phyloP scores from a whole-genome alignment of 2,797 vertebrate species.

The Diplodus puntazzo region DNA sequence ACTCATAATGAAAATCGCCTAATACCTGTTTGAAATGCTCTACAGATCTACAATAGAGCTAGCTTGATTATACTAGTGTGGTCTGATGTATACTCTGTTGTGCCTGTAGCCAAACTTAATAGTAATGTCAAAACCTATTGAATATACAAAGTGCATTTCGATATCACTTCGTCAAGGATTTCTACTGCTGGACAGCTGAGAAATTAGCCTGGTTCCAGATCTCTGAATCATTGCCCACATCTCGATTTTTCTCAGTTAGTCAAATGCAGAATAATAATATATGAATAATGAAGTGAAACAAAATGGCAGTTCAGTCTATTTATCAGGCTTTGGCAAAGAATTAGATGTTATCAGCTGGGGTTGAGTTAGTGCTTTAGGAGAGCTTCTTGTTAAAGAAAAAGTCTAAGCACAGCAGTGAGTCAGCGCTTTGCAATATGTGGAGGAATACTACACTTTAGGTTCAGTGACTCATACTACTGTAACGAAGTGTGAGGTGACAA shows the following conservation, averaged over 20 bases:
- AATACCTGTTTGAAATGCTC: not conserved
- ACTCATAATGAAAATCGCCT: too few relatives aligned
- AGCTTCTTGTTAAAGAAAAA: conserved; percentile 36
- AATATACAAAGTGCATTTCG: conserved; percentile 10
- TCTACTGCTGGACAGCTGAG: not conserved
- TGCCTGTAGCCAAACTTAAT: conserved; percentile 3
- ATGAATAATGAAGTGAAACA: conserved; percentile 31
- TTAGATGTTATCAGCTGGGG: conserved; percentile 22
- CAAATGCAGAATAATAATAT: conserved; percentile 26
- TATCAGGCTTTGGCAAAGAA: conserved; percentile 25
- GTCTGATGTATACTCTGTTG: not conserved
- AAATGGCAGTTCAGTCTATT: conserved; percentile 33
- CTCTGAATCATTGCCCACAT: conserved; percentile 26
- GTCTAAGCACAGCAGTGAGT: conserved; percentile 43
- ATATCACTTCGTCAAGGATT: conserved; percentile 14
- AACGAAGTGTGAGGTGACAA: conserved; percentile 35
- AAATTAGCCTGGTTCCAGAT: conserved; percentile 23
- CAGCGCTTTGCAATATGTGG: conserved; percentile 41
- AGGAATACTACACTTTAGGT: conserved; percentile 34
- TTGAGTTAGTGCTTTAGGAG: conserved; percentile 23
- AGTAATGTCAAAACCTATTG: conserved; percentile 1
- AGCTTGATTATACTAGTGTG: not conserved
- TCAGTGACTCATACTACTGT: conserved; percentile 48
- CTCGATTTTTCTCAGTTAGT: conserved; percentile 16
- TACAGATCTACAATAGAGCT: not conserved